Percentiles rank a stretch among this genome's conserved stretches.
Conservation (phyloP, 1,140 invertebrate species). For the Pseudomyrmex gracilis region DNA sequence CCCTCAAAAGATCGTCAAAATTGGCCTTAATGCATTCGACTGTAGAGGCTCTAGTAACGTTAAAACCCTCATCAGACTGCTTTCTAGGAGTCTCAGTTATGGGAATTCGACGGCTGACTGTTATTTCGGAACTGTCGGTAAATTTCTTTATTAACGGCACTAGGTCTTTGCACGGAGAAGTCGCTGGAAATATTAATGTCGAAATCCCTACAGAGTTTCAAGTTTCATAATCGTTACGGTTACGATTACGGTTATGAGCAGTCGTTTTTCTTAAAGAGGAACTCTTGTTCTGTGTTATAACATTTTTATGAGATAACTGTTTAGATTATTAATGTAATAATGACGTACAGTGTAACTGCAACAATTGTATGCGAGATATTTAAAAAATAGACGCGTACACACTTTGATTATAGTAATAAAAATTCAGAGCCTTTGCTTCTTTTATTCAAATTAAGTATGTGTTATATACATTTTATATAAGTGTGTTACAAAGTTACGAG, state of each 20-base stretch:
- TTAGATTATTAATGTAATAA: conserved; percentile 18
- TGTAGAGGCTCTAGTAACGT: conserved; percentile 13
- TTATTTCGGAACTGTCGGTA: conserved; percentile 59
- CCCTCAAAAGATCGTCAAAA: conserved; percentile 27
- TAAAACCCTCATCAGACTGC: conserved; percentile 12
- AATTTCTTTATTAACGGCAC: conserved; percentile 71
- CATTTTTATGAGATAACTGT: conserved; percentile 51
- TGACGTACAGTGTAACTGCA: conserved; percentile 7
- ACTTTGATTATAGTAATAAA: too few species aligned
- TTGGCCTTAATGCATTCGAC: conserved; percentile 33
- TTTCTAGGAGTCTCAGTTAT: neutral
- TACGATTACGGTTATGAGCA: conserved; percentile 72
- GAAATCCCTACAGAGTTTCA: conserved; percentile 50
- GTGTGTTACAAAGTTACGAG: too few species aligned
- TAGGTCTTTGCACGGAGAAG: conserved; percentile 32
- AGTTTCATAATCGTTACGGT: conserved; percentile 65
- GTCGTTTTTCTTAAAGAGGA: conserved; percentile 65
- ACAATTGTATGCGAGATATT: conserved; percentile 10
- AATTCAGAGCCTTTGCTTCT: too few species aligned
- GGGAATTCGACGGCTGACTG: conserved; percentile 49
- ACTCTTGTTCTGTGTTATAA: conserved; percentile 52
- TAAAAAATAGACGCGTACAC: too few species aligned
- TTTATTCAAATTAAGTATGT: too few species aligned
- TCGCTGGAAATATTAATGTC: conserved; percentile 69
- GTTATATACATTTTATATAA: too few species aligned